Base-by-base conservation (phyloP, 1,140 invertebrate genomes). In the Macrocentrus cingulum region DNA sequence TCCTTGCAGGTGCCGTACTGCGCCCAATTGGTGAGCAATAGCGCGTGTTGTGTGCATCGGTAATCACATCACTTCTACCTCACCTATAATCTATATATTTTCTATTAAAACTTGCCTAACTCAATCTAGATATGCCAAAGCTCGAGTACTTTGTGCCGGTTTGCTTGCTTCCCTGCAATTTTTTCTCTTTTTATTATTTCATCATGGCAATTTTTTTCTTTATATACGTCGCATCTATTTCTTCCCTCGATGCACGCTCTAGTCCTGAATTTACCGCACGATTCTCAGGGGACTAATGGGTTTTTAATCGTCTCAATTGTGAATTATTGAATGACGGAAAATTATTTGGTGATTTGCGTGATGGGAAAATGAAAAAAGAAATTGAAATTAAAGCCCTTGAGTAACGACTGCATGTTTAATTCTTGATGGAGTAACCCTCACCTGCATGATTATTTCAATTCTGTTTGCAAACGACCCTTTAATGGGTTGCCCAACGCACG, bases 41-140 rank as follows among this genome's bases (percentile, higher is more conserved):
- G 86, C 86, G 88, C 88, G 88, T 89, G 87, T 90, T 90, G 88
- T 91, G 88, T 90, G 88, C 88, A 90, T 90, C 88, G 89, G 89
- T 91, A 91, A 90, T 83, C 84, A 82, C 83, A 76, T 82, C 81
- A 83, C 81, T 82, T 76, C 73, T 77, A 76, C 66, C 75, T 77
- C 75, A 76, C 75, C 74, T 76, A 76, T 77, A n/a, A n/a, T n/a
- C n/a, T n/a, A 75, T 69, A 68, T 72, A 67, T 70, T 71, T 63
- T 72, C 46, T 63, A 34, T 18, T 54, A 32, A 51, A 61, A 39
- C 46, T 65, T 50, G 34, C 46, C 22, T 41, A 45, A 53, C 36
- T 53, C 19, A 8, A 39, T 19, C 20, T 55, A 44, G 39, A 23
- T n/a, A n/a, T 42, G 52, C 52, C 45, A 55, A 44, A 44, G 22